Percentiles rank a stretch among this genome's conserved stretches.
These are phyloP conservation scores for Drosophila affinis DNA, from an alignment of 2,888 invertebrate genomes.

Conservation along the genomic window DNA sequence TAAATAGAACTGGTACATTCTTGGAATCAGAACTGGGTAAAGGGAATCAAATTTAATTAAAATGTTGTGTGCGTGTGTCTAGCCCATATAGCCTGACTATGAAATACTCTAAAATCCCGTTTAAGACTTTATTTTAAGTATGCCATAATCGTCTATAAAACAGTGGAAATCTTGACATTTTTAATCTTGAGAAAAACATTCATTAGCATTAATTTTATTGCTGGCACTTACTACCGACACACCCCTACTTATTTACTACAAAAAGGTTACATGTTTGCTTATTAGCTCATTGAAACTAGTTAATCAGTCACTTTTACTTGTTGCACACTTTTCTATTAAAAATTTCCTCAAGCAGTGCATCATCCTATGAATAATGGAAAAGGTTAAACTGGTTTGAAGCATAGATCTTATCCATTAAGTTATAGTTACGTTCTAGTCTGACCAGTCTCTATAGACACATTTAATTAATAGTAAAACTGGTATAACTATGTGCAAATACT, in stretches of 20 bases:
- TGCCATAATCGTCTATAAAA: background rate
- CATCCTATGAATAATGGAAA: slow-evolving; percentile 17
- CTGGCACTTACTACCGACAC: background rate
- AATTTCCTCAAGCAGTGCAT: slow-evolving; percentile 5
- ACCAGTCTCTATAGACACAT: slow-evolving; percentile 8
- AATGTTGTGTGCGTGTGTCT: slow-evolving; percentile 9
- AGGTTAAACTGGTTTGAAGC: slow-evolving; percentile 10
- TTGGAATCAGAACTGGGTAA: slow-evolving; percentile 30
- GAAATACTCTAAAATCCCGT: background rate
- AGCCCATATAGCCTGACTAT: background rate
- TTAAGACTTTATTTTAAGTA: background rate
- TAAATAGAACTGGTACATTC: slow-evolving; percentile 20
- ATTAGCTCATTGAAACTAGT: slow-evolving; percentile 7
- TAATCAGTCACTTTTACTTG: slow-evolving; percentile 4
- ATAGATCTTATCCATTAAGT: slow-evolving; percentile 1
- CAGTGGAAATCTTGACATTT: background rate
- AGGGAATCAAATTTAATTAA: slow-evolving; percentile 29
- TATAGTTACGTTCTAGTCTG: slow-evolving; percentile 6
- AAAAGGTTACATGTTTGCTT: background rate
- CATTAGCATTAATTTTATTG: background rate
- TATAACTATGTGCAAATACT: background rate
- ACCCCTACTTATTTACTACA: too few relatives aligned
- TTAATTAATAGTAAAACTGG: slow-evolving; percentile 5
- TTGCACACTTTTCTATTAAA: background rate
- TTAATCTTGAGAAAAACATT: background rate